Evolutionary conservation across 2,888 invertebrate genomes (phyloP), one percentile per base, ranked within the genome.

Genomic region (Argynnis bischoffii): DNA sequence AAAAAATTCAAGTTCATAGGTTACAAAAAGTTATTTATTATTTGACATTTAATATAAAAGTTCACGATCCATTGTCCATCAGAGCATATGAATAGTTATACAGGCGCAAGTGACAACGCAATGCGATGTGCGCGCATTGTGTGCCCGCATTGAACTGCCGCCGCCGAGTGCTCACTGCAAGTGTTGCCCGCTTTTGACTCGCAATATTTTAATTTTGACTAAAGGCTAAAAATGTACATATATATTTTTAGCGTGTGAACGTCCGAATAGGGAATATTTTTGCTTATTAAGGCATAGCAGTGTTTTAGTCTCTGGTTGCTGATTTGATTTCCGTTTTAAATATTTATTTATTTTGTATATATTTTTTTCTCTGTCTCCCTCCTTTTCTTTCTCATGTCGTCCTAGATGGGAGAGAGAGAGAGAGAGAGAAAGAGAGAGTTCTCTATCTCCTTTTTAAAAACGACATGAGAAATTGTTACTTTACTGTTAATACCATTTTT

Each of bases 41-140:
- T 55, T 46, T 61, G 61, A 74, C 72, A 77, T 76, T 73, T 71
- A 71, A 74, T 72, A 70, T 69, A 64, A 72, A 74, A 77, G 70
- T 66, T 60, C 35, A 63, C 66, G 63, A 78, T 79, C 79, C 85
- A 88, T 89, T 89, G 88, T 88, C 87, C 85, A 83, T 89, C 88
- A 88, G 81, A 72, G 64, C 67, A 76, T 79, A 83, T 81, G 86
- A 87, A 87, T 87, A 84, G 86, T 82, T 82, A 85, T 85, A 86
- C 85, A 85, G 83, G 81, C 76, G 80, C 79, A 83, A 82, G 86
- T 88, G 91, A 90, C 90, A 90, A 86, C 82, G 86, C 87, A 89
- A 86, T 87, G 87, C 85, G 77, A 75, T 72, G 76, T 76, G 77
- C 75, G 71, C 76, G 70, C 78, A 87, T 89, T 90, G 89, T 89